A percentile compares a stretch with the other conserved stretches of the same genome.
Conservation (phyloP, 2,888 invertebrate genomes). For the Caenorhabditis afra region DNA sequence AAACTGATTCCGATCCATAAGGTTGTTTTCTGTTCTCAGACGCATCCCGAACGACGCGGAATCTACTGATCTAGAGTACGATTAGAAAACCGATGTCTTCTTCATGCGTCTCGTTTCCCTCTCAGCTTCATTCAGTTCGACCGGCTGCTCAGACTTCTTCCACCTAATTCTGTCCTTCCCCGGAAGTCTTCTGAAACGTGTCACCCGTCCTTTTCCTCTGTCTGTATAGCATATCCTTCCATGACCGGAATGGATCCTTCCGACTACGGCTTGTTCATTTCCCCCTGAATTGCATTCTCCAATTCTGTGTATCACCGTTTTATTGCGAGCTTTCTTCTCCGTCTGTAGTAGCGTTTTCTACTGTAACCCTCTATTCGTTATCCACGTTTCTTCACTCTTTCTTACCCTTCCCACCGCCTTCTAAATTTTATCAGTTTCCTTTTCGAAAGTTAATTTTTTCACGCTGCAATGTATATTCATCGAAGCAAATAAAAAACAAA, state of each 20-base stretch:
- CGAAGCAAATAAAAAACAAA: background rate
- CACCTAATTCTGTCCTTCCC: background rate
- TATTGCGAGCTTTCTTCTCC: constrained; percentile 35
- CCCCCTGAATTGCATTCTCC: background rate
- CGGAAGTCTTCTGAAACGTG: constrained; percentile 18
- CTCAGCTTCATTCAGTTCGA: constrained; percentile 22
- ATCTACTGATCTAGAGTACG: constrained; percentile 19
- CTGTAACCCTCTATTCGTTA: background rate
- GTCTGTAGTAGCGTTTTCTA: background rate
- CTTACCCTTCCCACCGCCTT: background rate
- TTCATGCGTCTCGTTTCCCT: background rate
- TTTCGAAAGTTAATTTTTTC: background rate
- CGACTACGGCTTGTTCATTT: constrained; percentile 41
- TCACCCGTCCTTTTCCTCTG: background rate
- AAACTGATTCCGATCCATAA: too few relatives aligned
- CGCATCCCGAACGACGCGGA: constrained; percentile 29
- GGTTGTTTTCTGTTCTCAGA: constrained; percentile 10
- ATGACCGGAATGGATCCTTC: constrained; percentile 47
- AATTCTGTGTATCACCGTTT: constrained; percentile 6
- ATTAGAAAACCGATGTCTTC: background rate
- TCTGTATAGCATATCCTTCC: constrained; percentile 58
- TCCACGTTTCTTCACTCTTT: background rate
- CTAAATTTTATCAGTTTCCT: background rate
- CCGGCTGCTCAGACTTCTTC: constrained; percentile 24
- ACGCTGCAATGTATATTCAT: constrained; percentile 3